Base-by-base conservation (phyloP, 2,797 vertebrate species). In the Microctenopoma lineatum region DNA sequence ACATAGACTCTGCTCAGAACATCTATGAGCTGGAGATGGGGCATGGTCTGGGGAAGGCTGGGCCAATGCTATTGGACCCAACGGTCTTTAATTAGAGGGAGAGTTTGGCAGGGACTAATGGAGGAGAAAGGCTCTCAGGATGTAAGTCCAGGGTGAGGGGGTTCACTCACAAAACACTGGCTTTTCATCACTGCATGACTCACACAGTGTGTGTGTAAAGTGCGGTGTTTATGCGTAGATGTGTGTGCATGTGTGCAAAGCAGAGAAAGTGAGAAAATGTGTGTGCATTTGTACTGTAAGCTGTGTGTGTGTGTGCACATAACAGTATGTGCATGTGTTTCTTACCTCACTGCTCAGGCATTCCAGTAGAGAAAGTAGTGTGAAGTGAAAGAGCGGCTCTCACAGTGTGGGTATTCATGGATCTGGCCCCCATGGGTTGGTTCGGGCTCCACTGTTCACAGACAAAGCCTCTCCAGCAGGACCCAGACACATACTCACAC, bases 261-360 rank as follows among this genome's bases (percentile, higher is more conserved):
- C 18, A 47, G 45, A 47, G 45, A 47, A 47, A 47, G 45, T 47
- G 45, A 47, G 45, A 47, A 47, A 47, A 61, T 66, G 74, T 68
- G 48, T 60, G 47, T 59, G 65, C 38, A 46, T 10, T 47, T 47
- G 45, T 21, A 10, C 18, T 25, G n/a, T 55, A 10, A 21, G 18
- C 45, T 21, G 58, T 53, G 45, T 62, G 58, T 53, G 45, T 62
- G 80, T 36, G 39, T 29, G 69, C 34, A 63, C 50, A 59, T 69
- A 73, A 32, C 21, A 36, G 77, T 44, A 62, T 46, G 81, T 80
- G 87, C 66, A 42, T 59, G 75, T 42, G 62, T 73, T 86, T 84
- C 92, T 94, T 95, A 94, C 94, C 94, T 95, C 93, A 94, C 87
- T 90, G 83, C 90, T 93, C 92, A 93, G 92, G 94, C 93, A 94